A percentile compares a stretch with the other conserved stretches of the same genome.
Conservation (phyloP, 2,888 invertebrate genomes). For the Creontiades dilutus region DNA sequence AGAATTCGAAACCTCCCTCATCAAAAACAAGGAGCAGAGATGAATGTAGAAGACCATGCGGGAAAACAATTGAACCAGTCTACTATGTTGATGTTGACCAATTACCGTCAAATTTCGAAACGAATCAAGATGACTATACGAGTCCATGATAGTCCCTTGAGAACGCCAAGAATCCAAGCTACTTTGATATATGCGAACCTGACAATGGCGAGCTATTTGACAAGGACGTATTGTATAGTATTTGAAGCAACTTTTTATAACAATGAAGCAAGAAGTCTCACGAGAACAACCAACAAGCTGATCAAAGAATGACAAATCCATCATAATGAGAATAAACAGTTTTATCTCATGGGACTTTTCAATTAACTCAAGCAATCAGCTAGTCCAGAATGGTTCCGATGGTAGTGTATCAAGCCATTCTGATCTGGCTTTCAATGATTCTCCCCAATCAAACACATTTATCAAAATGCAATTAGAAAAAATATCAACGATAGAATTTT, state of each 20-base stretch:
- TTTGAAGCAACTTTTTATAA: background rate
- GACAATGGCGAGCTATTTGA: no score
- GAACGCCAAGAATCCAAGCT: no score
- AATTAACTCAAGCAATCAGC: background rate
- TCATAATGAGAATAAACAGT: background rate
- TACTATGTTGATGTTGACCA: conserved; percentile 27
- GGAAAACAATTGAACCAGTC: background rate
- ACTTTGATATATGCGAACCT: no score
- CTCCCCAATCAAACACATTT: no score
- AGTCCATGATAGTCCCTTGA: no score
- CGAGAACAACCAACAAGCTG: background rate
- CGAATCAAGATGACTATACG: no score
- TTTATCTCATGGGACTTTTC: background rate
- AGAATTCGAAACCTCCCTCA: background rate
- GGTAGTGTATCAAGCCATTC: no score
- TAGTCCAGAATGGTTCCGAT: no score
- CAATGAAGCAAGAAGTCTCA: background rate
- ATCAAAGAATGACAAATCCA: background rate
- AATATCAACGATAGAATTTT: no score
- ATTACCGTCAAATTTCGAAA: background rate
- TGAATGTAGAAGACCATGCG: background rate
- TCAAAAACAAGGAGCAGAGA: background rate
- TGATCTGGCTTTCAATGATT: no score
- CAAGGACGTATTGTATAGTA: background rate
- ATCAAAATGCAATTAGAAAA: no score